These are phyloP conservation scores for Trisateles emortualis DNA, from an alignment of 2,888 invertebrate species.

Conservation along the genomic window DNA sequence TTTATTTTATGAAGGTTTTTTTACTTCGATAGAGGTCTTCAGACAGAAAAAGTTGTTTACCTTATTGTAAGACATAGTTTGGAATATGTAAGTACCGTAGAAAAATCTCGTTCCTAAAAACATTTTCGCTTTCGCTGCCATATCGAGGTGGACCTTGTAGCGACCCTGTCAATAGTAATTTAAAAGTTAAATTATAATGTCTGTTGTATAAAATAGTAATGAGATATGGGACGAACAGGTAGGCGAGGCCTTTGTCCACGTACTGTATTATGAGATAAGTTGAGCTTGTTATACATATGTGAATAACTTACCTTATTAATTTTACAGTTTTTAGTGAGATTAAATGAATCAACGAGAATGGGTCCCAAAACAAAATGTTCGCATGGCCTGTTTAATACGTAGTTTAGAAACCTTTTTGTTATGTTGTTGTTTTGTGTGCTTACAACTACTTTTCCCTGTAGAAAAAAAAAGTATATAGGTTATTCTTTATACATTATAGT, in stretches of 20 bases:
- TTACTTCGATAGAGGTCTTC: constrained; percentile 44
- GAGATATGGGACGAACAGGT: not conserved
- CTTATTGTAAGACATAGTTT: constrained; percentile 65
- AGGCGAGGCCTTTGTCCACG: constrained; percentile 1
- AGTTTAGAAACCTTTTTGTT: constrained; percentile 70
- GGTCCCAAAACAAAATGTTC: constrained; percentile 79
- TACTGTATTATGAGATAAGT: constrained; percentile 3
- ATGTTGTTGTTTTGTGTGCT: constrained; percentile 61
- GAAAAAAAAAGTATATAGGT: constrained; percentile 14
- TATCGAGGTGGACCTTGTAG: constrained; percentile 67
- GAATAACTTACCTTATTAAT: constrained; percentile 65
- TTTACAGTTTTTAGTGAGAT: constrained; percentile 67
- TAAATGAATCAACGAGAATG: constrained; percentile 64
- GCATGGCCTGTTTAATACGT: constrained; percentile 70
- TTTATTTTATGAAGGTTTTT: constrained; percentile 32
- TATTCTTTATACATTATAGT: too few relatives aligned
- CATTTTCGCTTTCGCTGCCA: constrained; percentile 55
- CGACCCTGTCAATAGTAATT: constrained; percentile 66
- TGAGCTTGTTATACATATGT: constrained; percentile 6
- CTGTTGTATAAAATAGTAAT: constrained; percentile 7
- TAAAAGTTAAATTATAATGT: constrained; percentile 21
- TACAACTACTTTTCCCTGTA: constrained; percentile 68
- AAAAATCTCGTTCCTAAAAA: constrained; percentile 75
- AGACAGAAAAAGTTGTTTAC: constrained; percentile 71
- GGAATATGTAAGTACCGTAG: constrained; percentile 71